Conservation (phyloP, 1,140 invertebrate genomes). For the Spodoptera litura region DNA sequence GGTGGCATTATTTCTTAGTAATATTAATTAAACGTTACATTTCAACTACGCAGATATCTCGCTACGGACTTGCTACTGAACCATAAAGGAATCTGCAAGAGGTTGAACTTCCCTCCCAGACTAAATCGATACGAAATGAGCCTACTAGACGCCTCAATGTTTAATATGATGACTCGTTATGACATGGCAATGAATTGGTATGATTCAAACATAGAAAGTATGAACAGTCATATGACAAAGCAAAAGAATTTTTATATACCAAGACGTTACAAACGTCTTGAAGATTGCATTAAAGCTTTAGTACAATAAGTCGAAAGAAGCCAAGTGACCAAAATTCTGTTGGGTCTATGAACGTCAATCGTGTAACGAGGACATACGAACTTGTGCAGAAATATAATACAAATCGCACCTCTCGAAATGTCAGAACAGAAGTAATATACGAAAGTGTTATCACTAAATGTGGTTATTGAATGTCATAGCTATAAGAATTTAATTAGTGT, state of each 20-base stretch:
- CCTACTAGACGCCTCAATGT: slow-evolving; percentile 56
- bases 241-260: slow-evolving; percentile 52
- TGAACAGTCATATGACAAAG: slow-evolving; percentile 2
- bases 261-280: slow-evolving; percentile 40
- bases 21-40: slow-evolving; percentile 27
- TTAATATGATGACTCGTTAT: slow-evolving; percentile 51
- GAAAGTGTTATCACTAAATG: no score
- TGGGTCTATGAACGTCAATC: no score
- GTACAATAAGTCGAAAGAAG: not conserved
- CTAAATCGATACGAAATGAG: slow-evolving; percentile 58
- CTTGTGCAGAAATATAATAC: no score
- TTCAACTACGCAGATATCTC: slow-evolving; percentile 59
- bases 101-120: slow-evolving; percentile 61
- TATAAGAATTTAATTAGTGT: no score
- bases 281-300: slow-evolving; percentile 41
- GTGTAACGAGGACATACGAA: no score
- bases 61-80: slow-evolving; percentile 64
- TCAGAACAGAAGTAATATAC: no score
- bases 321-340: not conserved
- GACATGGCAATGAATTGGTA: slow-evolving; percentile 59
- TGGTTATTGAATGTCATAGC: no score
- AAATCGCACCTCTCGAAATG: no score
- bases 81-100: slow-evolving; percentile 63
- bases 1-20: slow-evolving; percentile 4
- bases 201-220: not conserved